phyloP scores from a whole-genome alignment of 2,113 vertebrate species.

The Naja naja region DNA sequence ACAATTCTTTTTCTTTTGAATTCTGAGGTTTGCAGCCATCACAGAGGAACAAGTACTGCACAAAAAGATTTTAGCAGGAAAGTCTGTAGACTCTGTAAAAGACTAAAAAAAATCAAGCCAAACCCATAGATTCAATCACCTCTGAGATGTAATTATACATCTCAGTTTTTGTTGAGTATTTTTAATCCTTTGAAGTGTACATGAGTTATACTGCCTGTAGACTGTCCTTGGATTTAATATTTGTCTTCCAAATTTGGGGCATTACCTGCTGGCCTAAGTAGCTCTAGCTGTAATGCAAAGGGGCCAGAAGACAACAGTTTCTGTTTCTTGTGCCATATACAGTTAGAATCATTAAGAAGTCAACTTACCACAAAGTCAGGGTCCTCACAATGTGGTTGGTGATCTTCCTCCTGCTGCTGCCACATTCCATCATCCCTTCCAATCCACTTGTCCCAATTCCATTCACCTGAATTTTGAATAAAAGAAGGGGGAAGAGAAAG shows the following conservation, averaged over 20 bases:
- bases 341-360: background rate
- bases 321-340: background rate
- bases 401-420: slow-evolving; percentile 39
- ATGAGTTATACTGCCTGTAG: background rate
- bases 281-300: background rate
- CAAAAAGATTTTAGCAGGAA: background rate
- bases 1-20: background rate
- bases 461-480: slow-evolving; percentile 69
- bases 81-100: background rate
- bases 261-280: background rate
- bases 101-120: background rate
- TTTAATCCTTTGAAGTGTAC: background rate
- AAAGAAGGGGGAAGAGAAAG: background rate
- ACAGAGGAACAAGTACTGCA: background rate
- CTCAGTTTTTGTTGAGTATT: background rate
- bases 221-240: background rate
- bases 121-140: background rate
- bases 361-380: slow-evolving; percentile 78
- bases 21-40: background rate
- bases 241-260: background rate
- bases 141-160: background rate
- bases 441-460: slow-evolving; percentile 88
- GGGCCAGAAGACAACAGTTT: background rate
- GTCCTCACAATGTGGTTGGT: slow-evolving; percentile 78
- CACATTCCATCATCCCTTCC: slow-evolving; percentile 52